phyloP scores from a whole-genome alignment of 2,113 vertebrate species.

The Ptilonorhynchus violaceus region DNA sequence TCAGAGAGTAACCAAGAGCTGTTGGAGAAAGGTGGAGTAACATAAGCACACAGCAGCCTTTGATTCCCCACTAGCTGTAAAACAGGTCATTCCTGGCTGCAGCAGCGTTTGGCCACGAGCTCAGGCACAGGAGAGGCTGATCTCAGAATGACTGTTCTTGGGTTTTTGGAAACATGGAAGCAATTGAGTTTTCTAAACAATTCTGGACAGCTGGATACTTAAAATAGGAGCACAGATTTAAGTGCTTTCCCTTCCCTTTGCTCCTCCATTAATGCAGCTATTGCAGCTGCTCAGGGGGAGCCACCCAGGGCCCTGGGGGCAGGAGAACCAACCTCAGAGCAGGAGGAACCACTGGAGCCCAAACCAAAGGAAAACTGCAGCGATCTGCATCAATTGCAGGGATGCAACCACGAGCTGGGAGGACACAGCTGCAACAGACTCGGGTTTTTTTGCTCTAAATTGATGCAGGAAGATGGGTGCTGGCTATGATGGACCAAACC shows the following conservation, averaged over 20 bases:
- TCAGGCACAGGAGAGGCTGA: not conserved
- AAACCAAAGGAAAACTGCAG: not conserved
- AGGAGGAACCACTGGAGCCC: not conserved
- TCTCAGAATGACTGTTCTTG: not conserved
- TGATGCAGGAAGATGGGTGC: not conserved
- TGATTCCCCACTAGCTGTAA: not conserved
- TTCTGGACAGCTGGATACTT: not conserved
- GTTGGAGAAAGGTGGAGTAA: not conserved
- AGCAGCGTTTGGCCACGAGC: not conserved
- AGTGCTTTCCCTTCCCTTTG: not conserved
- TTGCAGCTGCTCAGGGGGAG: not conserved
- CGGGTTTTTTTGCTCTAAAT: not conserved
- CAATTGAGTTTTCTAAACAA: not conserved
- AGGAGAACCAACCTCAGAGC: not conserved
- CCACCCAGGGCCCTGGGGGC: fast-evolving
- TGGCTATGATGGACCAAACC: not conserved
- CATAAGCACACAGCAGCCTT: not conserved
- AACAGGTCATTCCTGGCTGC: not conserved
- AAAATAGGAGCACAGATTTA: not conserved
- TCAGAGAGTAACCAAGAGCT: not conserved
- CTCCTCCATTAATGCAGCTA: not conserved
- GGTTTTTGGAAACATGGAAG: not conserved
- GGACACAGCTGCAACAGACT: not conserved
- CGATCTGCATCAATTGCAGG: not conserved
- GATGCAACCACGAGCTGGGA: not conserved